Base-by-base conservation (phyloP, 2,113 vertebrate species). In the Cynopterus brachyotis region DNA sequence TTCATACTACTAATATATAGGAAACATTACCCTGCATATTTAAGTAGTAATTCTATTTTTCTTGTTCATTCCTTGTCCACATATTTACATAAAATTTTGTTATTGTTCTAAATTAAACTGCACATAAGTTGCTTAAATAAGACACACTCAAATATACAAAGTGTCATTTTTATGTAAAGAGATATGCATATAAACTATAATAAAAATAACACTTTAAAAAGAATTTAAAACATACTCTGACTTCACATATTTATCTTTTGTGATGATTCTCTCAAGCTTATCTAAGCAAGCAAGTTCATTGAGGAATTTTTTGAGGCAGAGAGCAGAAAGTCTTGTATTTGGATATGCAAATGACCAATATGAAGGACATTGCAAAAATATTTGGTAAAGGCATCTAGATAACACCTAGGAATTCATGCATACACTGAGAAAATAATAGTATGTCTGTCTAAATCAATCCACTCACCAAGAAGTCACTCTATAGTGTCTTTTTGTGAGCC, bases 381-480 rank as follows among this genome's bases (percentile, higher is more conserved):
- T 96, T 95, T 82, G 69, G 42, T 73, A 50, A 83, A 95, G 93
- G 55, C 90, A 83, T 96, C 87, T 95, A 80, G 84, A 76, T 16
- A 60, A 64, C 19, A 79, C 40, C 24, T 32, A 50, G 50, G 22
- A 50, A 73, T 47, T 20, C 20, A 5, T 20, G 12, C 40, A 62
- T 24, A 28, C 15, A 30, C 60, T 17, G 82, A 94, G 79, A 81
- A 86, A 83, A 53, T 55, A 87, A 91, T 53, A 91, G 69, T 66
- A 59, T 37, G 24, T 30, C 9, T 12, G 20, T n/a, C 47, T 90
- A 78, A 82, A 94, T 70, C 87, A 86, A 72, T 28, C 45, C 55
- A 35, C 70, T 69, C 26, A 30, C 72, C 24, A 16, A 3, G 13
- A 37, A 26, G 11, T 42, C 6, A 59, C 32, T 57, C 75, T 95